These are phyloP conservation scores for Pontoporia blainvillei DNA, from an alignment of 2,113 vertebrate genomes.

Conservation along the genomic window DNA sequence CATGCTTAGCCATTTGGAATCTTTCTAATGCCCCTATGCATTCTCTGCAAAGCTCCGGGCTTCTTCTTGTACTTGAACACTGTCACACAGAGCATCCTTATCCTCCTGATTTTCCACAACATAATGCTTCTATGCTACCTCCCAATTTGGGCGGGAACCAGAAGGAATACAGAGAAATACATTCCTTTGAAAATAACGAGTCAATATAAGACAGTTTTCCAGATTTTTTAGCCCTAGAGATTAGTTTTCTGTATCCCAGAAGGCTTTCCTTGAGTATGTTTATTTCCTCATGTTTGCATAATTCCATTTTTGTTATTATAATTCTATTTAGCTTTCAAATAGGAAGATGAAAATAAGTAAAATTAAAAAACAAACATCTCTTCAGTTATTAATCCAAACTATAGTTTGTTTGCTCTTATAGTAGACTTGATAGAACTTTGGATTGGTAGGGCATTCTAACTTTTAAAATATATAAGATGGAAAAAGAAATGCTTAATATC, in stretches of 20 bases:
- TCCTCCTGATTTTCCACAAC: background rate
- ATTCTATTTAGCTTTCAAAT: constrained; percentile 55
- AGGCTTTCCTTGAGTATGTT: background rate
- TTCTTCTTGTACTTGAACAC: constrained; percentile 17
- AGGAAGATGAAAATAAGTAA: background rate
- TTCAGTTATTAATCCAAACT: constrained; percentile 34
- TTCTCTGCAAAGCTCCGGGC: background rate
- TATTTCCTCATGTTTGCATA: background rate
- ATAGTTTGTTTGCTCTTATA: background rate
- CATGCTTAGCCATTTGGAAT: constrained; percentile 20
- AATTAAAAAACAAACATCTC: background rate
- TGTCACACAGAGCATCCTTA: background rate
- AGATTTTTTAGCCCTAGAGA: background rate
- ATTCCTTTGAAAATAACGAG: background rate
- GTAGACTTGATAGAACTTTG: background rate
- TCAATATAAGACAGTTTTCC: background rate
- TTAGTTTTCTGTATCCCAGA: background rate
- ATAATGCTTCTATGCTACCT: background rate
- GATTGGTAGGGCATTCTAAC: background rate
- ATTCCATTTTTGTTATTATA: constrained; percentile 31
- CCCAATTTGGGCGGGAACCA: background rate
- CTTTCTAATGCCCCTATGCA: background rate
- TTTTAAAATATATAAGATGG: background rate
- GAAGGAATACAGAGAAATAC: background rate
- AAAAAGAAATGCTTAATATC: background rate